Percentiles rank a stretch among this genome's conserved stretches.
Evolutionary conservation across 92 coral and sea anemone genomes (phyloP).

Genomic region (Epizoanthus scotinus): DNA sequence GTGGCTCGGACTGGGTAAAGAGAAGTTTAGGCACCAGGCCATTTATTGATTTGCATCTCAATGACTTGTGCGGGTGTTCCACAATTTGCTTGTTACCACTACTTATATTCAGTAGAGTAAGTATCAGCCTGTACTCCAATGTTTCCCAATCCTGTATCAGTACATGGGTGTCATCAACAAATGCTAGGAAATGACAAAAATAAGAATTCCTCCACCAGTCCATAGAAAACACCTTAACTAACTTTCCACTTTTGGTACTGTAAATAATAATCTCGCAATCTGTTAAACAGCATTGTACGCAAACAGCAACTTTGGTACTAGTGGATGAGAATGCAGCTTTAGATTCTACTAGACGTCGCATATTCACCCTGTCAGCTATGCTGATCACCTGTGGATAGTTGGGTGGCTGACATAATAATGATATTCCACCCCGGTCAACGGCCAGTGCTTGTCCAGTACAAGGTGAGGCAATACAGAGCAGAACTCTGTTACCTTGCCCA

Average conservation of each 20-base stretch:
- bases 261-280: neutral
- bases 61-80: too few species aligned
- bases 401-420: neutral
- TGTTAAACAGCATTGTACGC: neutral
- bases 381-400: neutral
- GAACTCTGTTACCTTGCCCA: neutral
- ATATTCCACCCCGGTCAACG: neutral
- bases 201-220: too few species aligned
- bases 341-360: neutral
- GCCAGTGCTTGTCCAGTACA: neutral
- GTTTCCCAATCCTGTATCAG: neutral
- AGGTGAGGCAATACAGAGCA: neutral
- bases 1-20: too few species aligned
- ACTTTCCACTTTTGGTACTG: neutral
- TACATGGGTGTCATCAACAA: neutral
- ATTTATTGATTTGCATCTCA: too few species aligned
- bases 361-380: neutral
- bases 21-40: too few species aligned
- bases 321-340: neutral
- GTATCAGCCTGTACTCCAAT: too few species aligned
- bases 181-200: neutral
- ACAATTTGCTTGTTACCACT: too few species aligned
- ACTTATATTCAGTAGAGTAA: too few species aligned
- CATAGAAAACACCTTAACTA: neutral
- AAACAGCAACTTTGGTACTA: neutral